Evolutionary conservation across 2,888 invertebrate species (phyloP).

Genomic region (Adineta ricciae): DNA sequence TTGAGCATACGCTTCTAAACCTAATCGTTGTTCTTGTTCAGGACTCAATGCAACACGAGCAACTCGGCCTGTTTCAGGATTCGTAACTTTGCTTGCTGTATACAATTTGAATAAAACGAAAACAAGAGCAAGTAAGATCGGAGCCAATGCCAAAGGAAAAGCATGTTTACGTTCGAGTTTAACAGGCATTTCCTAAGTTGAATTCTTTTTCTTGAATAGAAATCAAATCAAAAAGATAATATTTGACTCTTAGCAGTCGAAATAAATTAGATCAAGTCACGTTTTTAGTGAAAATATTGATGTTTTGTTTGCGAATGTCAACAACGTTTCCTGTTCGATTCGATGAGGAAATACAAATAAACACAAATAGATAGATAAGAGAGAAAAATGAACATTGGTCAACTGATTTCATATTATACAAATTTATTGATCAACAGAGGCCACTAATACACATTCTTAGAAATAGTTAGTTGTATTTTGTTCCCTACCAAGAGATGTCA

Average conservation of each 20-base stretch:
- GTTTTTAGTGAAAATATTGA: no score
- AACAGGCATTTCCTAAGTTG: not conserved
- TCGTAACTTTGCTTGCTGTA: slow-evolving; percentile 6
- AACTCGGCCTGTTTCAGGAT: not conserved
- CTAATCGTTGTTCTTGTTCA: slow-evolving; percentile 17
- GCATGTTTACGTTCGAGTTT: slow-evolving; percentile 23
- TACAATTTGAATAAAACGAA: slow-evolving; percentile 7
- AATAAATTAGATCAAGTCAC: no score
- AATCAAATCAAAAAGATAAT: no score
- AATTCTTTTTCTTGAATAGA: no score
- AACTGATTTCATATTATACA: no score
- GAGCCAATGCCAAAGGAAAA: not conserved
- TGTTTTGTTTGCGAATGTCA: no score
- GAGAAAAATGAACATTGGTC: not conserved
- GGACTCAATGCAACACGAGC: not conserved
- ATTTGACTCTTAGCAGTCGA: no score
- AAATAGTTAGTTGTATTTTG: no score
- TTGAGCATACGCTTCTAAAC: slow-evolving; percentile 15
- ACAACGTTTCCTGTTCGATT: no score
- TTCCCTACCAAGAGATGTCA: no score
- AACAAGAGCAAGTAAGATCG: not conserved
- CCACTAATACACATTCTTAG: not conserved
- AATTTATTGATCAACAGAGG: not conserved
- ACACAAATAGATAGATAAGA: not conserved
- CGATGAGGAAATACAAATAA: not conserved